These are phyloP conservation scores for Geococcyx californianus DNA, from an alignment of 2,113 vertebrate genomes.

Conservation along the genomic window DNA sequence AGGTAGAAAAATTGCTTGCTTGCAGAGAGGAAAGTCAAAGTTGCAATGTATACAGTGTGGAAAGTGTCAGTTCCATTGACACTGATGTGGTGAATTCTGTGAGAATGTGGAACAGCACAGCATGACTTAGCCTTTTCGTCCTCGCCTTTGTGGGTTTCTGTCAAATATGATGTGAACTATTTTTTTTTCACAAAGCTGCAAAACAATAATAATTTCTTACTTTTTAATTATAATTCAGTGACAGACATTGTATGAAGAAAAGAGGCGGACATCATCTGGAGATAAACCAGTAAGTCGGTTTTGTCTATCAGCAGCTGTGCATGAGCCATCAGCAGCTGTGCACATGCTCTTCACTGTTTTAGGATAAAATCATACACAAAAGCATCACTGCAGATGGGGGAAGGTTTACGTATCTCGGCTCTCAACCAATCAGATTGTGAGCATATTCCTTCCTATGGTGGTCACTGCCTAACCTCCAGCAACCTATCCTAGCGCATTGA, in stretches of 20 bases:
- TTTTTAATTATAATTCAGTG: constrained; percentile 9
- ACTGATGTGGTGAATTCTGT: neutral
- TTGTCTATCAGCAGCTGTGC: constrained; percentile 49
- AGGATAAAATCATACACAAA: constrained; percentile 2
- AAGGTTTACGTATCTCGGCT: neutral
- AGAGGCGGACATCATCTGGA: neutral
- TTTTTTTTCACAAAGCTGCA: neutral
- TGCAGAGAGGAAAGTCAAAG: neutral
- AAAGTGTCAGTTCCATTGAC: neutral
- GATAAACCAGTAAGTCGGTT: constrained; percentile 35
- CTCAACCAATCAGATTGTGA: neutral
- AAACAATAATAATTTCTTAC: neutral
- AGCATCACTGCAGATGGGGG: constrained; percentile 3
- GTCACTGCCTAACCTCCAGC: neutral
- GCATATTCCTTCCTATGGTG: neutral
- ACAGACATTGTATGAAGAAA: neutral
- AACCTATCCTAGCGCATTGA: neutral
- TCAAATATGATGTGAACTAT: neutral
- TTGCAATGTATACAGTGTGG: fast-evolving
- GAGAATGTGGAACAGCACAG: neutral
- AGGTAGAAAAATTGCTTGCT: neutral
- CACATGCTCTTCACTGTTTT: neutral
- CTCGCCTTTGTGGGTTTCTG: neutral
- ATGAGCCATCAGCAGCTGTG: constrained; percentile 45
- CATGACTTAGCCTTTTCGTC: neutral